Conservation (phyloP, 2,888 invertebrate species). For the Steinernema hermaphroditum region DNA sequence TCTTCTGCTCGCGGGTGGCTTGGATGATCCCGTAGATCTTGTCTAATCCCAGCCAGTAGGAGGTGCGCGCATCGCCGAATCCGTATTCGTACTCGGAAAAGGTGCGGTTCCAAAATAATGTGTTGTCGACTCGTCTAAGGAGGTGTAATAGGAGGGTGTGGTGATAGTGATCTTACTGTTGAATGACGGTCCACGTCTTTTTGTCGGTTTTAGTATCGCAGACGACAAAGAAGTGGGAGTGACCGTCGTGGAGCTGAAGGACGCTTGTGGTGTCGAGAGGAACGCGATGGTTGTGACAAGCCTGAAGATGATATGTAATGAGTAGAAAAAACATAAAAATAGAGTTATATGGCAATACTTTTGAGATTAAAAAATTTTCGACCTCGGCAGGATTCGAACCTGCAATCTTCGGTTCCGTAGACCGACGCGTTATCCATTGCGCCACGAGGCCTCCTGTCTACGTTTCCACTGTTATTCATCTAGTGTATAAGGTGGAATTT, state of each 20-base stretch:
- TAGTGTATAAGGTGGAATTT: too few relatives aligned
- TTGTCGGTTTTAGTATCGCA: not conserved
- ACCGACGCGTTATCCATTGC: too few relatives aligned
- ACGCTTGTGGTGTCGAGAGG: not conserved
- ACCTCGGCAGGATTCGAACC: too few relatives aligned
- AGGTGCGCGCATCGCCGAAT: slow-evolving; percentile 46
- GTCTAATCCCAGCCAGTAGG: slow-evolving; percentile 51
- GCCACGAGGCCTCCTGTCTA: too few relatives aligned
- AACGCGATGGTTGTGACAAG: not conserved
- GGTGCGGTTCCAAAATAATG: slow-evolving; percentile 43
- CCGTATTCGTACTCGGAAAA: slow-evolving; percentile 49
- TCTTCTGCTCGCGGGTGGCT: slow-evolving; percentile 21
- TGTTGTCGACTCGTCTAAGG: slow-evolving; percentile 43
- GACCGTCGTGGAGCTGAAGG: not conserved
- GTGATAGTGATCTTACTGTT: not conserved
- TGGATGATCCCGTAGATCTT: slow-evolving; percentile 39
- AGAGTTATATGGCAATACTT: too few relatives aligned
- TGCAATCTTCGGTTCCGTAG: too few relatives aligned
- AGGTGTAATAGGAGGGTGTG: not conserved
- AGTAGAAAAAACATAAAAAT: too few relatives aligned
- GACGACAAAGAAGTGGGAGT: not conserved
- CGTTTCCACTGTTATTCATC: too few relatives aligned
- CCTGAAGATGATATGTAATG: not conserved
- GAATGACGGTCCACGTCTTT: not conserved
- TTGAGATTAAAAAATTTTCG: too few relatives aligned